Base-by-base conservation (phyloP, 1,140 invertebrate species). In the Magallana gigas region DNA sequence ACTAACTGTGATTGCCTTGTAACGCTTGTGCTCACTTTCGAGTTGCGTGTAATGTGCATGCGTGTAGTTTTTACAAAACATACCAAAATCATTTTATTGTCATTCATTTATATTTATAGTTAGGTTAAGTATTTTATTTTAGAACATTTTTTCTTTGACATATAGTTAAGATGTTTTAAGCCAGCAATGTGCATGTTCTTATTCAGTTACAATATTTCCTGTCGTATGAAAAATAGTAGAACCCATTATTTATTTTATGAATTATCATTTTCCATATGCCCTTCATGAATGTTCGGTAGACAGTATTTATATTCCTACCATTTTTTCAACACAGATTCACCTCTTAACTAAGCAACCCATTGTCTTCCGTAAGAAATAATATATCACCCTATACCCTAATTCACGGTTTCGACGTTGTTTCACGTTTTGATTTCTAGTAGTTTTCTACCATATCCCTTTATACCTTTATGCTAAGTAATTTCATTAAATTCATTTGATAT, bases 41-140 rank as follows among this genome's bases (percentile, higher is more conserved):
- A 76, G 68, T 76, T 76, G 68, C 18, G 68, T 76, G 68, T 76
- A 12, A 76, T 29, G 23, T 76, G 68, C 68, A 76, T 76, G 68
- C 68, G 68, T 76, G 68, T 76, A 76, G 68, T 76, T 76, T 76
- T 76, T 76, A 76, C 68, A 76, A 76, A 76, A 76, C 68, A 76
- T 76, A 76, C 23, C 60, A 23, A 76, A 76, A 76, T 76, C 68
- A 76, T 76, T 76, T 29, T 76, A 29, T 76, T 29, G 23, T 29
- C 12, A 1, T 76, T 36, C 23, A 64, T 29, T 29, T 76, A 76
- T 62, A n/a, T n/a, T n/a, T 12, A n/a, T 62, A n/a, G 60, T 62
- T 12, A 62, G n/a, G 60, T 16, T 62, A 62, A 62, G 60, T 62
- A 48, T 48, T 48, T 48, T 62, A 48, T 48, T 48, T 48, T 48